phyloP scores from a whole-genome alignment of 1,140 invertebrate species.

The Bombus breviceps region DNA sequence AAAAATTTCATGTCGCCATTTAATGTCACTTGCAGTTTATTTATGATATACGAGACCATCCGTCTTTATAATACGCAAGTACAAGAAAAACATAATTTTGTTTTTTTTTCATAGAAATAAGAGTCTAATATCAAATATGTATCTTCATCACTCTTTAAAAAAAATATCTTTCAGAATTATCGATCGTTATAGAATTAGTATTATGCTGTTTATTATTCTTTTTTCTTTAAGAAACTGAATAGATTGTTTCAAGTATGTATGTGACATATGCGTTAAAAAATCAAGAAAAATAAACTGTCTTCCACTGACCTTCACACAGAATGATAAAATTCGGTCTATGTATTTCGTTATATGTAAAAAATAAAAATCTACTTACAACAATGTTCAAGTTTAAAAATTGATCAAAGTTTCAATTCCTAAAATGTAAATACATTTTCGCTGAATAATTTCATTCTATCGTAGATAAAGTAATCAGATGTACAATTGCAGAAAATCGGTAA shows the following conservation, averaged over 20 bases:
- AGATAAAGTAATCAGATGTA: not conserved
- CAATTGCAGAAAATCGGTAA: not conserved
- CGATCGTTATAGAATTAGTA: too few relatives aligned
- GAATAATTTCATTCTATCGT: not conserved
- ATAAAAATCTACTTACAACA: not conserved
- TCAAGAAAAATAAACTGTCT: not conserved
- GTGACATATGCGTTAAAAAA: rapidly evolving
- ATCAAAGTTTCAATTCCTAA: not conserved
- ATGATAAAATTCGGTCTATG: not conserved
- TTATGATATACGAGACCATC: not conserved
- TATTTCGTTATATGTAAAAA: not conserved
- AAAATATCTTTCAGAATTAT: too few relatives aligned
- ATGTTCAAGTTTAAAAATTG: not conserved
- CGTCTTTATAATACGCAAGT: not conserved
- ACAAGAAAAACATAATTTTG: not conserved
- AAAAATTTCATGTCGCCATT: not conserved
- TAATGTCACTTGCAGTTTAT: not conserved
- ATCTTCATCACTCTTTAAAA: not conserved
- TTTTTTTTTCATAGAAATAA: not conserved
- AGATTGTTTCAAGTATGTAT: too few relatives aligned
- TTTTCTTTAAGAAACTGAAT: too few relatives aligned
- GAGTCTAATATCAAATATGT: not conserved
- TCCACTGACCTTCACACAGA: not conserved
- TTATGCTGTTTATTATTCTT: too few relatives aligned
- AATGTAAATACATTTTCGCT: not conserved